Percentiles rank a stretch among this genome's conserved stretches.
phyloP scores from a whole-genome alignment of 2,797 vertebrate species.

The Orestias chungarensis region DNA sequence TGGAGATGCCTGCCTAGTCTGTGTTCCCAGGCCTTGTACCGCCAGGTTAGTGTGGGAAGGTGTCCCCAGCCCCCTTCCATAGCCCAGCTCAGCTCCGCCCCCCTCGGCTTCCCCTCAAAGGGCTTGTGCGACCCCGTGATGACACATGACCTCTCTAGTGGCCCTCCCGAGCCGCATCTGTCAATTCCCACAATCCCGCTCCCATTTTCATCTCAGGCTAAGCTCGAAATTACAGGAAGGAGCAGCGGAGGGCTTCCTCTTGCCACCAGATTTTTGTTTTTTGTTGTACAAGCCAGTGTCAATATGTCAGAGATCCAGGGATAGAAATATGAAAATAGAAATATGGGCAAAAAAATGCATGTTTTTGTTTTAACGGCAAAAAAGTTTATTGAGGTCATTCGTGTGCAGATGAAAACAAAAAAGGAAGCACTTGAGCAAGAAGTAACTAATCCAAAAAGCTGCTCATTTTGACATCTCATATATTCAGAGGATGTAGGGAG shows the following conservation, averaged over 20 bases:
- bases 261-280: conserved; percentile 17
- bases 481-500: conserved; percentile 48
- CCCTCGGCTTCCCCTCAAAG: conserved; percentile 60
- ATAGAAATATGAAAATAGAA: conserved; percentile 5
- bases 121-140: conserved; percentile 75
- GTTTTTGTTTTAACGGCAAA: neutral
- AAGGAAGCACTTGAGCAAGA: conserved; percentile 10
- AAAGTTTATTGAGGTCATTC: too few relatives aligned
- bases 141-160: conserved; percentile 79
- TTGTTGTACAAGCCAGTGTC: conserved; percentile 23
- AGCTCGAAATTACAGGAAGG: conserved; percentile 83
- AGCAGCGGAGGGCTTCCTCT: conserved; percentile 57
- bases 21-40: conserved; percentile 60
- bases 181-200: conserved; percentile 73
- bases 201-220: conserved; percentile 74
- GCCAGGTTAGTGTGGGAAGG: conserved; percentile 68
- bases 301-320: conserved; percentile 3
- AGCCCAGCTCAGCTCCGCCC: too few relatives aligned
- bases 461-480: conserved; percentile 62
- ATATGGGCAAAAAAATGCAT: neutral
- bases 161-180: conserved; percentile 75
- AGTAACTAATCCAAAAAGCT: conserved; percentile 29
- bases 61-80: neutral
- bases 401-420: neutral
- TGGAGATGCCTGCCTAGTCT: conserved; percentile 39